phyloP scores from a whole-genome alignment of 2,888 invertebrate genomes.

The Callinectes sapidus region DNA sequence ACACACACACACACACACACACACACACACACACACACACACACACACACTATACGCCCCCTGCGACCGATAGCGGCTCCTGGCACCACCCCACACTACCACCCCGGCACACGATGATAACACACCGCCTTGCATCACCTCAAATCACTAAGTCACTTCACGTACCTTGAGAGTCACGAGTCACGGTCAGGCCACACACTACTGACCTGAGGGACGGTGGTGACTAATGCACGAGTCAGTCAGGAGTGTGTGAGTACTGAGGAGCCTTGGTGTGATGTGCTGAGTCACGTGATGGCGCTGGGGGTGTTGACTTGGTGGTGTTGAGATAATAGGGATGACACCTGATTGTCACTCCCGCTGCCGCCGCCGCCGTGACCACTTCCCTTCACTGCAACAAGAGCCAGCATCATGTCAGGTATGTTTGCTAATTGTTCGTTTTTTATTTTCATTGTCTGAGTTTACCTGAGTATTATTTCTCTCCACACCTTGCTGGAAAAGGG shows the following conservation, averaged over 20 bases:
- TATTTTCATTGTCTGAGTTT: background rate
- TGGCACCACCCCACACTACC: background rate
- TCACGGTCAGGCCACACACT: background rate
- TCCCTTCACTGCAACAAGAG: background rate
- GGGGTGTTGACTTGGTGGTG: background rate
- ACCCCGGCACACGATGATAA: background rate
- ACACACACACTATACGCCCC: background rate
- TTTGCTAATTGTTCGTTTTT: background rate
- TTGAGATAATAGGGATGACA: background rate
- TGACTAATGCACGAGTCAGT: background rate
- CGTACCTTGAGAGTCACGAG: background rate
- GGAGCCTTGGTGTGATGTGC: background rate
- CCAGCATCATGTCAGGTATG: slow-evolving; percentile 5
- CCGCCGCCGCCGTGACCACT: background rate
- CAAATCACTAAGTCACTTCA: background rate
- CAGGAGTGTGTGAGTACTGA: background rate
- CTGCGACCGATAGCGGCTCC: background rate
- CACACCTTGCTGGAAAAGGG: background rate
- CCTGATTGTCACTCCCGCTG: background rate
- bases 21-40: background rate
- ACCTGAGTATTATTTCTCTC: background rate
- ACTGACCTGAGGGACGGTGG: background rate
- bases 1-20: background rate
- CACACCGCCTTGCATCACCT: background rate
- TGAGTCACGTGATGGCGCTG: background rate